Evolutionary conservation across 2,797 vertebrate genomes (phyloP), one percentile per base, ranked within the genome.

Genomic region (Smutsia gigantea): DNA sequence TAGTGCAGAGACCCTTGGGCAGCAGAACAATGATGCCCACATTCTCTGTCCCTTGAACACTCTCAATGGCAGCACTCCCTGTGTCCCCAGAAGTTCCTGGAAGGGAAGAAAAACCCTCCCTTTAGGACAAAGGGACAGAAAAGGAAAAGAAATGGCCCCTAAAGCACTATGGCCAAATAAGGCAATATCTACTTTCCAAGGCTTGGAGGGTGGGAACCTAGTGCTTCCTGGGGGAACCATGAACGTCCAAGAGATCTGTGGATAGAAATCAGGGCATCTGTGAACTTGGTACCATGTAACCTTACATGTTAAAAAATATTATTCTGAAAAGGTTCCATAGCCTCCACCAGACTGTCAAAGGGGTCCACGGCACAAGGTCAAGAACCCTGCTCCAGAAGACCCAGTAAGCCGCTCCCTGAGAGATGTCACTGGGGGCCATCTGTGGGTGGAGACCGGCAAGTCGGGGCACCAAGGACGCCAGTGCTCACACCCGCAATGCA

Each of bases 71-170:
- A 0, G 99, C 99, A 90, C 99, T 99, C 0, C 99, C 99, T 0
- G 99, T 99, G 98, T 99, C 99, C 42, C 99, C 99, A 1, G 99
- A 99, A 0, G 99, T 99, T 14, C 99, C 99, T 99, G 94, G 94
- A 95, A 53, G 14, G 90, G 92, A 96, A 90, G 27, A 90, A 83
- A 81, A 57, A 14, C 8, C 0, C 1, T 39, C 57, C 31, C 37
- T 95, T 92, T 31, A 93, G 61, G 71, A 82, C 31, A 63, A 71
- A 27, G 29, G 37, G 53, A 17, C 37, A 9, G 12, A 6, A 83
- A 49, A 87, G 29, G 31, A 5, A 42, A 85, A 72, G 42, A 78
- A 92, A 34, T 3, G 19, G 42, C 7, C 51, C 82, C 9, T 14
- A 31, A 79, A 96, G 46, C 83, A 71, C 13, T 46, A 11, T 19